A percentile compares a stretch with the other conserved stretches of the same genome.
phyloP scores from a whole-genome alignment of 2,113 vertebrate species.

The Elachura formosa region DNA sequence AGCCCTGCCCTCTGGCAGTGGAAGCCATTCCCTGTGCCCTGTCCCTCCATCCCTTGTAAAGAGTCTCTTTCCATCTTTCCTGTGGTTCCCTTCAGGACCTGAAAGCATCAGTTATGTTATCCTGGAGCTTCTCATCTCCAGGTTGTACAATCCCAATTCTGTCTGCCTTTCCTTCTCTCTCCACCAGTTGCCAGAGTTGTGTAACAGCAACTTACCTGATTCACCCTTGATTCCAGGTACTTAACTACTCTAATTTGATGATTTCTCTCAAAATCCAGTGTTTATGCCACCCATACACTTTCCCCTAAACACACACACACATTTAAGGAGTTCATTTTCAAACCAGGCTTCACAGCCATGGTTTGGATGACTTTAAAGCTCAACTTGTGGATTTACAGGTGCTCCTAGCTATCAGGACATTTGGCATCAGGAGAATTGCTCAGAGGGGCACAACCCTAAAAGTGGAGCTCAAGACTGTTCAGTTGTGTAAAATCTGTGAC shows the following conservation, averaged over 20 bases:
- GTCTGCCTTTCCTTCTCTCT: neutral
- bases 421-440: neutral
- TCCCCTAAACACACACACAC: neutral
- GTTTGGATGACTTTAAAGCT: neutral
- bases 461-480: neutral
- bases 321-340: neutral
- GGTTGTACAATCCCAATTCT: neutral
- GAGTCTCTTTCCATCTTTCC: neutral
- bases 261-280: neutral
- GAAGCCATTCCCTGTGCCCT: neutral
- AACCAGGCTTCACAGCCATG: accelerated
- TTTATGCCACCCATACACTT: neutral
- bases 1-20: neutral
- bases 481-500: neutral
- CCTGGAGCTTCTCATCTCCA: neutral
- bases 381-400: neutral
- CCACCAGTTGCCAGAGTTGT: neutral
- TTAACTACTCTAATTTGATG: neutral
- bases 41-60: neutral
- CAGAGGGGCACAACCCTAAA: neutral
- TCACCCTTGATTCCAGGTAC: neutral
- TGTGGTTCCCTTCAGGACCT: neutral
- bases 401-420: neutral
- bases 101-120: neutral
- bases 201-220: neutral